Evolutionary conservation across 2,888 invertebrate genomes (phyloP), one percentile per base, ranked within the genome.

Genomic region (Graphium colonna): DNA sequence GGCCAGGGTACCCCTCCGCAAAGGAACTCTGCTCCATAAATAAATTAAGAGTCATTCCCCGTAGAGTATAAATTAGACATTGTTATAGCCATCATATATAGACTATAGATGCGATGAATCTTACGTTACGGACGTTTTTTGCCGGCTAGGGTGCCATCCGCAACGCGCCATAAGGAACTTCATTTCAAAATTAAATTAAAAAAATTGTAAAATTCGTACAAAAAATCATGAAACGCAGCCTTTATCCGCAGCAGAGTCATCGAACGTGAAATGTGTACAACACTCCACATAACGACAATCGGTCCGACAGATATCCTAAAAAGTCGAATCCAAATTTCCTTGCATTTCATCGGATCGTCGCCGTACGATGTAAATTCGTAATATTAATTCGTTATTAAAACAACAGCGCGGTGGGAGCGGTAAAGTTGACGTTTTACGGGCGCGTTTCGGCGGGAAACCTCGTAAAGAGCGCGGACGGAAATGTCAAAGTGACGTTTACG

Each of bases 361-460:
- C 62, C 69, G 73, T 70, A 33, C 65, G 65, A 75, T 73, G 84
- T 87, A 87, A 87, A 85, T 82, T 83, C 63, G 60, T 81, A 79
- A 79, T 85, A 79, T 88, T 86, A 87, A 87, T 87, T 76, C 71
- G 77, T 79, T 78, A 82, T 82, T 82, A 76, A 84, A 85, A 87
- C 85, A 87, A 86, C 84, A 71, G 71, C 65, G 64, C 68, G 73
- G 72, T 64, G 40, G 60, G 64, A 69, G 79, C 74, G 77, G 79
- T 88, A 88, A 88, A 86, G 75, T 78, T 69, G 75, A 62, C 66
- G 65, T 68, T 85, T 88, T 87, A 88, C 74, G 71, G 64, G 73
- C 65, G 43, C 67, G n/a, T 71, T 69, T 72, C 69, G 66, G 71
- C 67, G 74, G 71, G 67, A n/a, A 65, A 68, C 77, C 73, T 78